Evolutionary conservation across 2,113 vertebrate genomes (phyloP).

Genomic region (Tychaedon coryphoeus): DNA sequence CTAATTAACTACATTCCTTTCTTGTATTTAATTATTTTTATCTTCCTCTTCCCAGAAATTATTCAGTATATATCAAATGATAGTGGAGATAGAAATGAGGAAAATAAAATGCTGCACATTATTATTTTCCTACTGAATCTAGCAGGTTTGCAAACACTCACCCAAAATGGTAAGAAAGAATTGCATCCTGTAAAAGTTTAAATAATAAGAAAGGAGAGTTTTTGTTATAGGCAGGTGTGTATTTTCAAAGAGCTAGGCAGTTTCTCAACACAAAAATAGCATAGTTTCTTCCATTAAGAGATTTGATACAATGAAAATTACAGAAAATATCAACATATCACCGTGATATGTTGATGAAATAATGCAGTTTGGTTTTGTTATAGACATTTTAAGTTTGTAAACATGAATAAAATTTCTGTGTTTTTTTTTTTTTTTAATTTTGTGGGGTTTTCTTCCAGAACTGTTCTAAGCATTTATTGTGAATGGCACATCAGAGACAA

Average conservation of each 20-base stretch:
- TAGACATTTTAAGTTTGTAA: neutral
- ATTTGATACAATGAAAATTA: neutral
- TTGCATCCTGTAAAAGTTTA: neutral
- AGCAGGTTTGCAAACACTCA: neutral
- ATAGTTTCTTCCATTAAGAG: neutral
- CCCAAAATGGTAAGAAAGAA: neutral
- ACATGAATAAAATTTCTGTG: neutral
- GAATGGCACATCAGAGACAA: neutral
- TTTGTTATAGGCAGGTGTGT: neutral
- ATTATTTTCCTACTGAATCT: neutral
- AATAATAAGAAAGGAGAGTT: neutral
- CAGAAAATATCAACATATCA: neutral
- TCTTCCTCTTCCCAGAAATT: neutral
- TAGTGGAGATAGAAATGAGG: neutral
- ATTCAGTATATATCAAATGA: neutral
- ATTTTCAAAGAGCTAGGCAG: neutral
- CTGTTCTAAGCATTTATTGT: neutral
- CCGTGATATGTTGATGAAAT: neutral
- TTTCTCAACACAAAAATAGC: neutral
- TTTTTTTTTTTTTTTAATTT: accelerated
- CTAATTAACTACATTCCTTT: neutral
- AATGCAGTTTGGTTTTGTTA: neutral
- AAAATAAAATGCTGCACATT: neutral
- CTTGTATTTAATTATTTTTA: neutral
- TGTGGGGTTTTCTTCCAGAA: neutral